Evolutionary conservation across 2,888 invertebrate species (phyloP).

Genomic region (Plebejus anna): DNA sequence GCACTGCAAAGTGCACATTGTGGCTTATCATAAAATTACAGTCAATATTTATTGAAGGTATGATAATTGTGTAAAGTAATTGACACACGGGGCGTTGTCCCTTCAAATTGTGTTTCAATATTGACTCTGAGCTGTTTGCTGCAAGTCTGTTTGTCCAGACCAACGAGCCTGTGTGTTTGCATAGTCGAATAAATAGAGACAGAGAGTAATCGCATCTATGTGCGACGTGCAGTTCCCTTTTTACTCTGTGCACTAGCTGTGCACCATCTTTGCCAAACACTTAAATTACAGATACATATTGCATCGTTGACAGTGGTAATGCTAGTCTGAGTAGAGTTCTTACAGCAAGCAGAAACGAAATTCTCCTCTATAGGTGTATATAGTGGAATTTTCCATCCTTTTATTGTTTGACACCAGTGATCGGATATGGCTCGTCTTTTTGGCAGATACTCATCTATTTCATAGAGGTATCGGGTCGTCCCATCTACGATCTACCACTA

Average conservation of each 20-base stretch:
- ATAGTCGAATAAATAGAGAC: conserved; percentile 52
- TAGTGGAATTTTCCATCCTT: too few relatives aligned
- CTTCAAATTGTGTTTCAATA: conserved; percentile 75
- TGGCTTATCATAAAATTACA: neutral
- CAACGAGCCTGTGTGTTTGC: conserved; percentile 58
- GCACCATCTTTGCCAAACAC: neutral
- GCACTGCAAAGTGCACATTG: neutral
- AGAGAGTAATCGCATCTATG: conserved; percentile 3
- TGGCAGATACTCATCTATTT: too few relatives aligned
- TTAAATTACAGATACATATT: neutral
- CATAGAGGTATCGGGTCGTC: too few relatives aligned
- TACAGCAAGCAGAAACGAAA: too few relatives aligned
- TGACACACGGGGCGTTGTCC: conserved; percentile 55
- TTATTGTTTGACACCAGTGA: too few relatives aligned
- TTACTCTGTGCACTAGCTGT: neutral
- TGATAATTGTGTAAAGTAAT: conserved; percentile 32
- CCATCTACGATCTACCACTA: neutral
- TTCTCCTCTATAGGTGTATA: too few relatives aligned
- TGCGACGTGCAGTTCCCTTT: neutral
- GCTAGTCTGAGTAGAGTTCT: too few relatives aligned
- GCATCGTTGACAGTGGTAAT: too few relatives aligned
- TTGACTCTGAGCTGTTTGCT: conserved; percentile 47
- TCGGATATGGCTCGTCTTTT: too few relatives aligned
- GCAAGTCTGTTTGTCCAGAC: conserved; percentile 56
- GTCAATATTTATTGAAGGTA: conserved; percentile 22